A percentile compares a stretch with the other conserved stretches of the same genome.
Evolutionary conservation across 2,113 vertebrate species (phyloP).

Genomic region (Varanus komodoensis): DNA sequence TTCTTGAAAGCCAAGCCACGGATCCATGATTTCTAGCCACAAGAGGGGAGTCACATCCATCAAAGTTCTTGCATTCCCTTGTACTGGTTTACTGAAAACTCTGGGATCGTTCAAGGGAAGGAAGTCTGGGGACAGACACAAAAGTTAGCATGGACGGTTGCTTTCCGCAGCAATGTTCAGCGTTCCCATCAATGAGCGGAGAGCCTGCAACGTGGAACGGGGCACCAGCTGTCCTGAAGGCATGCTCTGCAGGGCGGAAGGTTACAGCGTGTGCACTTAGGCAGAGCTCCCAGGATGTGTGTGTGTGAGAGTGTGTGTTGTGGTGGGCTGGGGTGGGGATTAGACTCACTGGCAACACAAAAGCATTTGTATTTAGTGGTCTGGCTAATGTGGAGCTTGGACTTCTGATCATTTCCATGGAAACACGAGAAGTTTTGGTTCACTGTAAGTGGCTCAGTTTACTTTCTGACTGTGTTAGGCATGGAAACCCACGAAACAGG

Average conservation of each 20-base stretch:
- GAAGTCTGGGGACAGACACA: neutral
- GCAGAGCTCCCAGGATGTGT: conserved; percentile 53
- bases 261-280: conserved; percentile 72
- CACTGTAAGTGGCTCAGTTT: conserved; percentile 87
- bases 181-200: conserved; percentile 47
- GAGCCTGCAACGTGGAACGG: conserved; percentile 73
- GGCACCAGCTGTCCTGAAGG: conserved; percentile 81
- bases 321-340: conserved; percentile 57
- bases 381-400: conserved; percentile 66
- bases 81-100: neutral
- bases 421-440: conserved; percentile 85
- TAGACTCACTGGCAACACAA: conserved; percentile 68
- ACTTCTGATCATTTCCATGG: conserved; percentile 81
- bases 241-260: conserved; percentile 52
- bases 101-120: neutral
- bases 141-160: neutral
- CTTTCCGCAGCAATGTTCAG: neutral
- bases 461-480: conserved; percentile 63
- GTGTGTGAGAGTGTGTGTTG: neutral
- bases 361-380: conserved; percentile 73
- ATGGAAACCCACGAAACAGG: conserved; percentile 49
- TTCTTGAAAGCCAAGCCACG: neutral
- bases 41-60: neutral
- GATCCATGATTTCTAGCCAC: neutral
- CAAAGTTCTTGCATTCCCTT: neutral